These are phyloP conservation scores for Emys orbicularis DNA, from an alignment of 2,797 vertebrate genomes.

Conservation along the genomic window DNA sequence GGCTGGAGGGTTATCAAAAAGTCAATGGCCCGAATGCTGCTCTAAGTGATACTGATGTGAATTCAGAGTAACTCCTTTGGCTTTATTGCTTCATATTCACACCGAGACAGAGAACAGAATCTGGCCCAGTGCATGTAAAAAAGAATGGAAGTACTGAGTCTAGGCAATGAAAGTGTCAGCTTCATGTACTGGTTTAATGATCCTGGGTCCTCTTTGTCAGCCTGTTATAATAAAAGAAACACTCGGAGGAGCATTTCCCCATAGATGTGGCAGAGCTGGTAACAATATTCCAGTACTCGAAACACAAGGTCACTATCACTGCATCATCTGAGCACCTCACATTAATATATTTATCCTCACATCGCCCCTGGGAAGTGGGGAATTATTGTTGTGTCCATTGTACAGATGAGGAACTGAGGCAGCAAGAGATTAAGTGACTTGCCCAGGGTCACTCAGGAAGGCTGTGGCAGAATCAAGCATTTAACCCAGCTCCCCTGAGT, in stretches of 20 bases:
- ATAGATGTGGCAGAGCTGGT: not conserved
- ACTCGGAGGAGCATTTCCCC: conserved; percentile 39
- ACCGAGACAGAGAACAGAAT: too few species aligned
- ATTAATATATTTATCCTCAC: conserved; percentile 12
- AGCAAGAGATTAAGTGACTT: not conserved
- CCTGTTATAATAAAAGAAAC: conserved; percentile 3
- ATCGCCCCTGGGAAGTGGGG: not conserved
- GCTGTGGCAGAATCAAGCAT: not conserved
- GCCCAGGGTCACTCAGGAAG: not conserved
- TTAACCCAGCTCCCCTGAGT: not conserved
- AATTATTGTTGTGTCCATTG: not conserved
- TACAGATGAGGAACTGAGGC: not conserved
- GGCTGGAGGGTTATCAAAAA: too few species aligned
- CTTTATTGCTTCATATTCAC: too few species aligned
- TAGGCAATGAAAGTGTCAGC: too few species aligned
- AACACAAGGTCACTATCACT: not conserved
- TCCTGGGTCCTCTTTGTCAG: too few species aligned
- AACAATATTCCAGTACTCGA: conserved; percentile 19
- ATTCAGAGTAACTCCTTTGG: too few species aligned
- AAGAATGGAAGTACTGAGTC: too few species aligned
- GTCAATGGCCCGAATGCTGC: too few species aligned
- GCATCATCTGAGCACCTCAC: not conserved
- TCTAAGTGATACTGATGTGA: too few species aligned
- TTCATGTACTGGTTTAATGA: too few species aligned
- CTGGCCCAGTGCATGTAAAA: too few species aligned